phyloP scores from a whole-genome alignment of 2,888 invertebrate species.

The Scrobipalpa atriplicella region DNA sequence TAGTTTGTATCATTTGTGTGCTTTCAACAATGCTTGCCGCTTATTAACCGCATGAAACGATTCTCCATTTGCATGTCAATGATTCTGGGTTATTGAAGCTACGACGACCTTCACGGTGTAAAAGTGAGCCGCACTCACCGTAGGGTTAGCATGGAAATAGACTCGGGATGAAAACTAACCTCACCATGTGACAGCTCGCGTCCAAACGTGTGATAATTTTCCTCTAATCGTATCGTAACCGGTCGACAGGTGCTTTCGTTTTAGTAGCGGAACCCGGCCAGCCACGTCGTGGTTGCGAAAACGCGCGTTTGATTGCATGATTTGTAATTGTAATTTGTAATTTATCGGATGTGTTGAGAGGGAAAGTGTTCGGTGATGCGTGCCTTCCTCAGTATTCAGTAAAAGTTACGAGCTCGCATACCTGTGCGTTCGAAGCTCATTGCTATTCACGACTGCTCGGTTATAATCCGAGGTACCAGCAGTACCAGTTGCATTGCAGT shows the following conservation, averaged over 20 bases:
- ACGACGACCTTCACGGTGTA: constrained; percentile 16
- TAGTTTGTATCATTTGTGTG: constrained; percentile 23
- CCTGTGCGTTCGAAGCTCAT: constrained; percentile 50
- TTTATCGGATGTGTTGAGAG: constrained; percentile 64
- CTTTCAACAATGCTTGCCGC: constrained; percentile 34
- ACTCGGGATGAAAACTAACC: constrained; percentile 32
- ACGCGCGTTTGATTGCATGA: constrained; percentile 45
- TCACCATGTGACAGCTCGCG: constrained; percentile 35
- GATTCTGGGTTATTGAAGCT: constrained; percentile 5
- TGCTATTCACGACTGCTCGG: constrained; percentile 40
- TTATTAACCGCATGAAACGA: constrained; percentile 40
- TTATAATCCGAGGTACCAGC: background rate
- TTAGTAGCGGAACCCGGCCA: constrained; percentile 55
- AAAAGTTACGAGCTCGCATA: constrained; percentile 38
- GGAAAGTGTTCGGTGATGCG: constrained; percentile 74
- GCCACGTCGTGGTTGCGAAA: constrained; percentile 55
- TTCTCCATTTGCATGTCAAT: constrained; percentile 22
- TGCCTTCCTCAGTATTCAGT: constrained; percentile 56
- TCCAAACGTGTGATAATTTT: constrained; percentile 43
- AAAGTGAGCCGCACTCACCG: constrained; percentile 27
- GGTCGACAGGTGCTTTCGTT: constrained; percentile 59
- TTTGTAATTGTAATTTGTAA: constrained; percentile 52
- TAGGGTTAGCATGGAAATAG: constrained; percentile 34
- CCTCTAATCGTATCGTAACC: constrained; percentile 40
- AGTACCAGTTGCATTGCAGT: constrained; percentile 16